Conservation (phyloP, 35 echinoderm and acorn worm species). For the Strongylocentrotus purpuratus region DNA sequence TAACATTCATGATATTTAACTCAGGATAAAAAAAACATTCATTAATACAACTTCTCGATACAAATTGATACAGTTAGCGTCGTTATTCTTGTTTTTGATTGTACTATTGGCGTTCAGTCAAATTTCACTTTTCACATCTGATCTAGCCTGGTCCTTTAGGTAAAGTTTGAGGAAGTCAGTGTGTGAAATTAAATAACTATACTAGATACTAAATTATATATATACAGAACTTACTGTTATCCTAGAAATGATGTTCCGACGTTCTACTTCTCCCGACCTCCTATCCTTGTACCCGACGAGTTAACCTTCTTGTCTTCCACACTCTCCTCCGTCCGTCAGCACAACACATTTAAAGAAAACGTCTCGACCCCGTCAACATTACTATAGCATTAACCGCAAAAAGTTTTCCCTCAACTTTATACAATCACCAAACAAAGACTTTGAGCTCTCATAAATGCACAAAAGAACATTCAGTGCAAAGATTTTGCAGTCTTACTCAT, state of each 20-base stretch:
- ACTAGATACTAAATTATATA: too few relatives aligned
- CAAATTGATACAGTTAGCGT: too few relatives aligned
- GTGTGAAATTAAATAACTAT: too few relatives aligned
- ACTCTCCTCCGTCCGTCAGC: neutral
- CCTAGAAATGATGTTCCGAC: neutral
- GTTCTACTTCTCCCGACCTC: too few relatives aligned
- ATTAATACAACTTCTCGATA: too few relatives aligned
- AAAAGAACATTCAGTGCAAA: neutral
- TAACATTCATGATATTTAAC: too few relatives aligned
- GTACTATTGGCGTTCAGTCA: too few relatives aligned
- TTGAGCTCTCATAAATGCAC: neutral
- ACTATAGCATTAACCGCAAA: neutral
- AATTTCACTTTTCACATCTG: too few relatives aligned
- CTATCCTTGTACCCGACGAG: neutral
- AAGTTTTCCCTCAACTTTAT: neutral
- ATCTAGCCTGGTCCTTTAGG: too few relatives aligned
- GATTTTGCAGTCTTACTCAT: neutral
- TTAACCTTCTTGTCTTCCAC: neutral
- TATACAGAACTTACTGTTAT: neutral
- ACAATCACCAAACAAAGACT: neutral
- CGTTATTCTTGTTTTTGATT: too few relatives aligned
- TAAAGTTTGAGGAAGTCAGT: too few relatives aligned
- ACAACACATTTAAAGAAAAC: neutral
- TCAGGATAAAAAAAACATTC: too few relatives aligned
- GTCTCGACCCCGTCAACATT: neutral